Conservation (phyloP, 2,113 vertebrate species). For the Alectura lathami region DNA sequence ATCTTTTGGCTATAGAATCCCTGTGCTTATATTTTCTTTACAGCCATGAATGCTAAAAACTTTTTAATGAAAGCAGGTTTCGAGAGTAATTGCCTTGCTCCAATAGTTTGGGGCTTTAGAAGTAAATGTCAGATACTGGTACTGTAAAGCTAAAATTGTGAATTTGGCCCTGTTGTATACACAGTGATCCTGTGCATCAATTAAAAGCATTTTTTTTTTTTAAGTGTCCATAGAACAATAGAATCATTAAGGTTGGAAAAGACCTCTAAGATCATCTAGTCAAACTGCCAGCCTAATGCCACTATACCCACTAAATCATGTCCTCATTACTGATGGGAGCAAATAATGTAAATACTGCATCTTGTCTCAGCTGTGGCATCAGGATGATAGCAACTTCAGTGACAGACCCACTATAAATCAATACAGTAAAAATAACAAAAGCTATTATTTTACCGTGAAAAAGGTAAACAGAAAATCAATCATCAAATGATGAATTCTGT, state of each 20-base stretch:
- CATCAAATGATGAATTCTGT: constrained; percentile 51
- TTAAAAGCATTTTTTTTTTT: constrained; percentile 41
- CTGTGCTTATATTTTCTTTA: neutral
- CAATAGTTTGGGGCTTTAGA: neutral
- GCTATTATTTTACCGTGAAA: constrained; percentile 56
- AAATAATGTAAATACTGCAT: neutral
- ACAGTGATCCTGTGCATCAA: neutral
- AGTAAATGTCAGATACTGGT: constrained; percentile 1
- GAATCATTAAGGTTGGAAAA: too few species aligned
- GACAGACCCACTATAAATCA: constrained; percentile 35
- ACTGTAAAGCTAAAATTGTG: neutral
- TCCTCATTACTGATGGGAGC: neutral
- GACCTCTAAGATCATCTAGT: too few species aligned
- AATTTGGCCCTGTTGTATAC: neutral
- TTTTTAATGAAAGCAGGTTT: constrained; percentile 23
- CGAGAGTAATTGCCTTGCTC: constrained; percentile 1
- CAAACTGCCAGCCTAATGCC: too few species aligned
- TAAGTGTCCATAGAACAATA: too few species aligned
- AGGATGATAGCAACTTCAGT: neutral
- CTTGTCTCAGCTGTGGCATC: neutral
- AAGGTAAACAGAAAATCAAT: constrained; percentile 69
- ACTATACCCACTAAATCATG: too few species aligned
- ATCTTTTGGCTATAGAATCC: constrained; percentile 13
- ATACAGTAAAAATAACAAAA: constrained; percentile 64
- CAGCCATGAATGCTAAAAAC: neutral